A percentile compares a stretch with the other conserved stretches of the same genome.
Conservation (phyloP, 1,140 invertebrate species). For the Xylocopa sonorina region DNA sequence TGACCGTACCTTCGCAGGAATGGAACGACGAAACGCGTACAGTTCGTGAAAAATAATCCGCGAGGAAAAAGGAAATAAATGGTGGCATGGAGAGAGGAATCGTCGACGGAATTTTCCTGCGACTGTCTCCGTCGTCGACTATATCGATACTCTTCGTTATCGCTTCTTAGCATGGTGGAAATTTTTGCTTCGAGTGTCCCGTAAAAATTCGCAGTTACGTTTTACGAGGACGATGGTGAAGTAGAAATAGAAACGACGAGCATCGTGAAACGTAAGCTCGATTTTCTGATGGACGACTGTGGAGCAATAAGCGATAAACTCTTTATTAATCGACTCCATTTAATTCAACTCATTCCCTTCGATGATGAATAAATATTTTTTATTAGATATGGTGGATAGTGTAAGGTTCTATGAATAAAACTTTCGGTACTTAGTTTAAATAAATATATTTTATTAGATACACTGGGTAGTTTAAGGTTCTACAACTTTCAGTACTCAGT, state of each 20-base stretch:
- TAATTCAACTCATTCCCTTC: neutral
- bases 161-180: neutral
- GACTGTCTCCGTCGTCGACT: neutral
- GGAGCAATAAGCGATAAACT: neutral
- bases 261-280: no score
- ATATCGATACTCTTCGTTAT: slow-evolving; percentile 1
- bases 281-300: neutral
- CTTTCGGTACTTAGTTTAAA: no score
- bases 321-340: neutral
- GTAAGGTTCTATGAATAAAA: no score
- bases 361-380: neutral
- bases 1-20: neutral
- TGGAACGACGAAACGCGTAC: neutral
- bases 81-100: neutral
- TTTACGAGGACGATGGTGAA: no score
- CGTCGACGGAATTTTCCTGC: neutral
- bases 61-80: neutral
- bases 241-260: neutral
- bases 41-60: neutral
- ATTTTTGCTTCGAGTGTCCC: neutral
- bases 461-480: no score
- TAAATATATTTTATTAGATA: no score
- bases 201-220: neutral
- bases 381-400: no score
- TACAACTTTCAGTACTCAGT: no score